phyloP scores from a whole-genome alignment of 2,113 vertebrate species.

The Tamias sibiricus region DNA sequence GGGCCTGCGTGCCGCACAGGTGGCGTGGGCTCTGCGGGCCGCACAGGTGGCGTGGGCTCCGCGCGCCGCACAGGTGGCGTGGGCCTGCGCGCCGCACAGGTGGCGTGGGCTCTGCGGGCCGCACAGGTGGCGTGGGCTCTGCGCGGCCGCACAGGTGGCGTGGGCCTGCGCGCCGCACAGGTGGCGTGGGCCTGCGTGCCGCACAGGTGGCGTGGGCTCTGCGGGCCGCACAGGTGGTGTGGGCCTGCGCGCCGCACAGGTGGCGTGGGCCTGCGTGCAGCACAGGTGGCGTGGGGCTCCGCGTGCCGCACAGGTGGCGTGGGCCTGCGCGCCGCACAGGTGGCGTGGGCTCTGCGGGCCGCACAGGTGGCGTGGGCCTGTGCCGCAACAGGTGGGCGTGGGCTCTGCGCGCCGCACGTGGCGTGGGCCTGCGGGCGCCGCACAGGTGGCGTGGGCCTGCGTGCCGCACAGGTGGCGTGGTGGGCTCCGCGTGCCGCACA shows the following conservation, averaged over 20 bases:
- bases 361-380: not conserved
- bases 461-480: accelerated
- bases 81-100: not conserved
- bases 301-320: accelerated
- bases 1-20: not conserved
- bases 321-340: not conserved
- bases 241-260: not conserved
- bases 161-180: accelerated
- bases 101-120: accelerated
- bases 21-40: accelerated
- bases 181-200: not conserved
- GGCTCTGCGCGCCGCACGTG: accelerated
- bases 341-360: accelerated
- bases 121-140: not conserved
- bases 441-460: not conserved
- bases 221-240: too few relatives aligned
- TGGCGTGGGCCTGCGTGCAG: accelerated
- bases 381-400: too few relatives aligned
- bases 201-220: not conserved
- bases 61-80: accelerated
- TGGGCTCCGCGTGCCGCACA: not conserved
- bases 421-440: accelerated
- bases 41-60: not conserved
- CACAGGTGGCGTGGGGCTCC: too few relatives aligned
- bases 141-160: too few relatives aligned